Conservation (phyloP, 1,140 invertebrate genomes). For the Pseudomyrmex cubaensis region DNA sequence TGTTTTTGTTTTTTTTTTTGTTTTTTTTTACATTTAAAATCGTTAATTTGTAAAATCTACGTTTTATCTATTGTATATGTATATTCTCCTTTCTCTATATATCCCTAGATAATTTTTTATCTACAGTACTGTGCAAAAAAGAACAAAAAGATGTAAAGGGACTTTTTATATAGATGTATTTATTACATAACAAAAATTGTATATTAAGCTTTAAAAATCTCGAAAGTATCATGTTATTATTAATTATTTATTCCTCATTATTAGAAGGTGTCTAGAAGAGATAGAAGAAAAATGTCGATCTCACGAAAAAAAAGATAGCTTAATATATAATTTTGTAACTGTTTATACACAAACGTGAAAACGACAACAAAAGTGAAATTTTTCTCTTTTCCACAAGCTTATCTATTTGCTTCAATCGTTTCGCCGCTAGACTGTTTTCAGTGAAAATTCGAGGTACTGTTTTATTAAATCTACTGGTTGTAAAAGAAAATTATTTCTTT, state of each 20-base stretch:
- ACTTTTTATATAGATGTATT: constrained; percentile 63
- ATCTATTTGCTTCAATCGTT: constrained; percentile 35
- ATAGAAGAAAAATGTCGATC: constrained; percentile 51
- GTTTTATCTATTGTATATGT: constrained; percentile 58
- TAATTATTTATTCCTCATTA: constrained; percentile 49
- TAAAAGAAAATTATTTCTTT: too few species aligned
- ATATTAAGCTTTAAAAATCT: constrained; percentile 67
- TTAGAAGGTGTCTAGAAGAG: constrained; percentile 4
- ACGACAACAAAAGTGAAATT: constrained; percentile 50
- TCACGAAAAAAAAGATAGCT: constrained; percentile 49
- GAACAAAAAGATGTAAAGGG: constrained; percentile 28
- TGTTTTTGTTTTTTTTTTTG: constrained; percentile 75
- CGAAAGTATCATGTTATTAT: constrained; percentile 62
- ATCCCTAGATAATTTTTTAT: constrained; percentile 47
- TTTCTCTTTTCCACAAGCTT: constrained; percentile 62
- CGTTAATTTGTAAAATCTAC: constrained; percentile 63
- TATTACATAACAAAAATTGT: constrained; percentile 58
- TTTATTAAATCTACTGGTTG: too few species aligned
- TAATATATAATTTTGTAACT: constrained; percentile 63
- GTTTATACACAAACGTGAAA: constrained; percentile 62
- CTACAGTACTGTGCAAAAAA: constrained; percentile 56
- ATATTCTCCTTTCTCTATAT: neutral
- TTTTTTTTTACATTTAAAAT: constrained; percentile 73
- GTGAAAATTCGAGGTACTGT: too few species aligned
- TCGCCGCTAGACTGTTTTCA: too few species aligned